A percentile compares a stretch with the other conserved stretches of the same genome.
Conservation (phyloP, 92 coral and sea anemone genomes). For the Epizoanthus ramosus region DNA sequence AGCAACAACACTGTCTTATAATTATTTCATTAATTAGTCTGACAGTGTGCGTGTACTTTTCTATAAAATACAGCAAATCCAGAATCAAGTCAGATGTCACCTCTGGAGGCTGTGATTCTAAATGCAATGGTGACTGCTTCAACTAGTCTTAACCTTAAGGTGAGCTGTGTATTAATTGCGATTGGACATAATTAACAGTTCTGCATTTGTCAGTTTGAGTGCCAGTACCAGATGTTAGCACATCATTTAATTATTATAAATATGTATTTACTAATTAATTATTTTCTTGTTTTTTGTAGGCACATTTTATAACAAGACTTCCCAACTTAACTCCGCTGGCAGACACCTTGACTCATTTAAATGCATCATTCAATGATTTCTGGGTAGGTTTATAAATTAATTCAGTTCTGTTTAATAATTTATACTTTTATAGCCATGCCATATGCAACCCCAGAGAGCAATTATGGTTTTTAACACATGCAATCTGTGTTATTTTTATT, state of each 20-base stretch:
- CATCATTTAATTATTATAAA: neutral
- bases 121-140: conserved; percentile 82
- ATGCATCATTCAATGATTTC: conserved; percentile 92
- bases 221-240: too few relatives aligned
- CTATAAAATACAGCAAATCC: conserved; percentile 62
- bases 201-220: too few relatives aligned
- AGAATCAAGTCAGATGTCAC: conserved; percentile 71
- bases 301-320: conserved; percentile 79
- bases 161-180: neutral
- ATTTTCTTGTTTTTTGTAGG: conserved; percentile 50
- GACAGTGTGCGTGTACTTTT: neutral
- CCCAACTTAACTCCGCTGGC: conserved; percentile 75
- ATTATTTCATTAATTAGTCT: neutral
- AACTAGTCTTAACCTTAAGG: conserved; percentile 77
- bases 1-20: neutral
- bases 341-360: conserved; percentile 78
- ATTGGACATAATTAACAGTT: neutral
- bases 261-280: neutral
- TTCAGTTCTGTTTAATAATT: too few relatives aligned
- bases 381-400: conserved; percentile 64
- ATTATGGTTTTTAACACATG: too few relatives aligned
- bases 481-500: too few relatives aligned
- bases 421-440: too few relatives aligned
- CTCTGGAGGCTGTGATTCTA: conserved; percentile 85
- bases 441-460: too few relatives aligned